Conservation (phyloP, 2,888 invertebrate species). For the Calliphora vomitoria region DNA sequence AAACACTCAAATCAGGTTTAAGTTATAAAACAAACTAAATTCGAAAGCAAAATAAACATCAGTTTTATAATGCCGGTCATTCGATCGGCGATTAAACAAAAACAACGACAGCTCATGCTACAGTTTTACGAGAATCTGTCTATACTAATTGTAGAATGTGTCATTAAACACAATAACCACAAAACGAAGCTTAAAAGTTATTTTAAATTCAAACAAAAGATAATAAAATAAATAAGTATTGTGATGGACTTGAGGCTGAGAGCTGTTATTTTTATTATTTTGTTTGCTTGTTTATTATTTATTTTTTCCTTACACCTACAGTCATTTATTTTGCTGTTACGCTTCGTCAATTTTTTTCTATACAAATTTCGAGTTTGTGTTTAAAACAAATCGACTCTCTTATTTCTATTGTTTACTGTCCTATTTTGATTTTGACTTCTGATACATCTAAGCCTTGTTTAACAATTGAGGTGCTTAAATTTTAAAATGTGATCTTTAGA, state of each 20-base stretch:
- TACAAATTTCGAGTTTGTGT: constrained; percentile 9
- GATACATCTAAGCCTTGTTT: neutral
- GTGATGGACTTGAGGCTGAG: constrained; percentile 43
- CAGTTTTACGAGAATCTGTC: constrained; percentile 2
- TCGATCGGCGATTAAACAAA: constrained; percentile 18
- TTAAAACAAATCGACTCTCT: neutral
- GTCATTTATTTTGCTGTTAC: constrained; percentile 36
- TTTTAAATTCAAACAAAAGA: constrained; percentile 45
- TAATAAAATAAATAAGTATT: constrained; percentile 24
- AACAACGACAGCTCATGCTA: constrained; percentile 20
- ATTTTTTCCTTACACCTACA: constrained; percentile 49
- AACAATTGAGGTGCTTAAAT: neutral
- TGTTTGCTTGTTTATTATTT: constrained; percentile 1
- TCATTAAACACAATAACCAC: constrained; percentile 31
- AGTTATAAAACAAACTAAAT: constrained; percentile 79
- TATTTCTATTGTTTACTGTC: constrained; percentile 13
- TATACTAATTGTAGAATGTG: constrained; percentile 37
- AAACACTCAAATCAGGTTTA: constrained; percentile 60
- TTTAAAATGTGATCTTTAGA: too few relatives aligned
- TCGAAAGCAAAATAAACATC: constrained; percentile 76
- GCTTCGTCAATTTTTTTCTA: constrained; percentile 48
- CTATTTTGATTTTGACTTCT: constrained; percentile 18
- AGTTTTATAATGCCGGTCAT: constrained; percentile 78
- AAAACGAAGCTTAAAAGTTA: constrained; percentile 34
- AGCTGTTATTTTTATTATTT: constrained; percentile 20